Base-by-base conservation (phyloP, 2,888 invertebrate species). In the Hydropsyche betteni region DNA sequence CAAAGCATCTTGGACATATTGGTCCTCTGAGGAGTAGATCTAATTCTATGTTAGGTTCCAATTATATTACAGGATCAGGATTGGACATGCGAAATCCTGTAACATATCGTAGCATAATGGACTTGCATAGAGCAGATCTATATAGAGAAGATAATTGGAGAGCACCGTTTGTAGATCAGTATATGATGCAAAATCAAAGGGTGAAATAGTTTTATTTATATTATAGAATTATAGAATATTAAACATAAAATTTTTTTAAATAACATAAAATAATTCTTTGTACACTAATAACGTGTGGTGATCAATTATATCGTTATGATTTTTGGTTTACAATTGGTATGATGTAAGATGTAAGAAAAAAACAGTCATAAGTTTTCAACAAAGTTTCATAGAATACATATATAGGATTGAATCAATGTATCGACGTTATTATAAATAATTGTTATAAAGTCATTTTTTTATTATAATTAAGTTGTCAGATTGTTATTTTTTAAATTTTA, bases 51-150 rank as follows among this genome's bases (percentile, higher is more conserved):
- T 71, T 80, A 33, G 78, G 75, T 7, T 36, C 76, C n/a, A 76
- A 75, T 44, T 74, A 76, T 58, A 44, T 58, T 10, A 16, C 16
- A 38, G 72, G 50, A 55, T 14, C 52, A 8, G 69, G 68, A 24
- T 61, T 77, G 51, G 77, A 76, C 24, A 51, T 61, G 34, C 70
- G 69, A 7, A 58, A 51, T 8, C 76, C 80, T 36, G 83, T 84
- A 0, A 81, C 81, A 4, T 85, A 84, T 81, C 83, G 84, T 53
- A 89, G 88, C 80, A 85, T 86, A 7, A 84, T 84, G 81, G 88
- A 88, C 81, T 81, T 88, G 33, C 83, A 87, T 68, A 83, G 83
- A 75, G 84, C 84, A 51, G 86, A 87, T 74, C 78, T 84, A 16
- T 84, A 82, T 77, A 72, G 75, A 69, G 80, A 80, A 24, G 78